Evolutionary conservation across 2,797 vertebrate species (phyloP), one percentile per base, ranked within the genome.

Genomic region (Erpetoichthys calabaricus): DNA sequence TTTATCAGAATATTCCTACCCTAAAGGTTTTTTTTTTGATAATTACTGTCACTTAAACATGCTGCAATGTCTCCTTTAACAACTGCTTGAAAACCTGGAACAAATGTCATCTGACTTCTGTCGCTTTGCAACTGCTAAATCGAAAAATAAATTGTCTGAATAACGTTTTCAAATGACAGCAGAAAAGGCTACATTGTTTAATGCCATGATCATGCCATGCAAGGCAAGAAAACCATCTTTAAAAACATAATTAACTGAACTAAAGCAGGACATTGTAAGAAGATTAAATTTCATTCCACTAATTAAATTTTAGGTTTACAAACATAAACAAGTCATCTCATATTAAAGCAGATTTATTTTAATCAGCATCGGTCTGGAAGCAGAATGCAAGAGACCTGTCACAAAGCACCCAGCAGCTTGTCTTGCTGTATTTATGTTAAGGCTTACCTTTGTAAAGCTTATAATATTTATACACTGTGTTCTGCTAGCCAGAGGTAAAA

Each of bases 261-360:
- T 60, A 64, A 64, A 68, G 42, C 63, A 51, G 1, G 72, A 55
- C 64, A 64, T 74, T 64, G 59, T 46, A 67, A 61, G 70, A 67
- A 72, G 64, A 62, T 69, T 73, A 74, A 63, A 73, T 79, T 81
- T 79, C 62, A 75, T 73, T 77, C 61, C 54, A 61, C 64, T 75
- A 79, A 79, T 80, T 75, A 70, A 63, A 63, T 72, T 65, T 68
- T 47, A 58, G 61, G 63, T 79, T 73, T 72, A 68, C 69, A 68
- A 67, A 74, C 70, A 55, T 68, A 68, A 78, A 69, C 67, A 70
- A 64, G 59, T 61, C 76, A 73, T 65, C 65, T 65, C 70, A 63
- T 70, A 71, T 80, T 79, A 80, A 60, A 53, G 55, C 57, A 52
- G 61, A 56, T 77, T 57, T 8, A 47, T 47, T 77, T 67, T 73